Conservation (phyloP, 2,797 vertebrate genomes). For the Danio tinwini region DNA sequence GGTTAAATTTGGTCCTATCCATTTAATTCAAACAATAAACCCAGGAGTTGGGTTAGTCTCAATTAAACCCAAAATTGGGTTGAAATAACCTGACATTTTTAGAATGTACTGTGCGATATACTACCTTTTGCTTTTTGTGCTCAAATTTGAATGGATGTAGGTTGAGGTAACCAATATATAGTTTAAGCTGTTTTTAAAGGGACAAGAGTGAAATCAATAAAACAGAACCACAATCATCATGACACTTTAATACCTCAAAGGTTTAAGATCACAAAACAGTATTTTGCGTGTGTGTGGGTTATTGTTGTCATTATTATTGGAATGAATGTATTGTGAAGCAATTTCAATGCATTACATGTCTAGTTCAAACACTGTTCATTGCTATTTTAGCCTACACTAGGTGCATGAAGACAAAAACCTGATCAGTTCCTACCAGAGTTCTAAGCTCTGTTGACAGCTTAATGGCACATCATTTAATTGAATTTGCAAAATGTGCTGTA, state of each 20-base stretch:
- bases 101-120: background rate
- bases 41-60: too few species aligned
- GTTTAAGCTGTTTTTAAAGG: background rate
- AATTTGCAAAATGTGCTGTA: conserved; percentile 23
- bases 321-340: background rate
- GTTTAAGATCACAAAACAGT: conserved; percentile 7
- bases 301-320: background rate
- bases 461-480: conserved; percentile 35
- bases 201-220: background rate
- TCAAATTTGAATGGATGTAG: conserved; percentile 2
- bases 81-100: too few species aligned
- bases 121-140: background rate
- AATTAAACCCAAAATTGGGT: too few species aligned
- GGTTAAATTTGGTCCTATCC: too few species aligned
- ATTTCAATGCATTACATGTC: background rate
- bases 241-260: background rate
- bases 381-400: background rate
- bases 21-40: too few species aligned
- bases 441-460: conserved; percentile 37
- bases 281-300: background rate
- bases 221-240: background rate
- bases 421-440: background rate
- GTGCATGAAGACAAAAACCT: background rate
- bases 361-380: background rate
- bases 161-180: background rate